These are phyloP conservation scores for Adela reaumurella DNA, from an alignment of 2,888 invertebrate species.

Conservation along the genomic window DNA sequence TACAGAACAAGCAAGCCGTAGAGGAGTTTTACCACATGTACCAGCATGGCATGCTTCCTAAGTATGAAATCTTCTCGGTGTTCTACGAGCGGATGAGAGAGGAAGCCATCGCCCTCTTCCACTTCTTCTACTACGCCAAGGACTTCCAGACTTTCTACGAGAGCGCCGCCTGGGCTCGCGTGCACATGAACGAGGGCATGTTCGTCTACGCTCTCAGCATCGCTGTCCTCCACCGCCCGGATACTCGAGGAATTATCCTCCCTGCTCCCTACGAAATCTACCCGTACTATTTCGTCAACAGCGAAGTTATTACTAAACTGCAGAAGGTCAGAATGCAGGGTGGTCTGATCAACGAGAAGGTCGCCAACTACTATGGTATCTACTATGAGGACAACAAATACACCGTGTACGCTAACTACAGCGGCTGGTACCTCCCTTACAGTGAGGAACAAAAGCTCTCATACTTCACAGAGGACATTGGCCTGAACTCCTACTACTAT, in stretches of 20 bases:
- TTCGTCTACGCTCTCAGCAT: constrained; percentile 61
- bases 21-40: constrained; percentile 35
- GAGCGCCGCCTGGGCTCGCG: constrained; percentile 53
- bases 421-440: constrained; percentile 47
- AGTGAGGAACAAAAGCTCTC: constrained; percentile 57
- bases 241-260: constrained; percentile 53
- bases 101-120: constrained; percentile 51
- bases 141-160: constrained; percentile 60
- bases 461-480: constrained; percentile 70
- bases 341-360: constrained; percentile 23
- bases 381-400: constrained; percentile 35
- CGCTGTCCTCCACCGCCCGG: constrained; percentile 56
- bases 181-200: constrained; percentile 58
- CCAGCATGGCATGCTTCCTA: constrained; percentile 44
- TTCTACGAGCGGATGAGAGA: constrained; percentile 39
- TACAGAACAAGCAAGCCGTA: constrained; percentile 38
- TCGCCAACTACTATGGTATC: constrained; percentile 32
- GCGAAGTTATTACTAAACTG: constrained; percentile 46
- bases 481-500: constrained; percentile 64
- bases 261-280: constrained; percentile 68
- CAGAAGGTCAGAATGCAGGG: constrained; percentile 38
- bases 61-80: constrained; percentile 47
- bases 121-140: constrained; percentile 57
- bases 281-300: constrained; percentile 62
- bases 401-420: constrained; percentile 57